A percentile compares a stretch with the other conserved stretches of the same genome.
phyloP scores from a whole-genome alignment of 1,140 invertebrate species.

The Littorina saxatilis region DNA sequence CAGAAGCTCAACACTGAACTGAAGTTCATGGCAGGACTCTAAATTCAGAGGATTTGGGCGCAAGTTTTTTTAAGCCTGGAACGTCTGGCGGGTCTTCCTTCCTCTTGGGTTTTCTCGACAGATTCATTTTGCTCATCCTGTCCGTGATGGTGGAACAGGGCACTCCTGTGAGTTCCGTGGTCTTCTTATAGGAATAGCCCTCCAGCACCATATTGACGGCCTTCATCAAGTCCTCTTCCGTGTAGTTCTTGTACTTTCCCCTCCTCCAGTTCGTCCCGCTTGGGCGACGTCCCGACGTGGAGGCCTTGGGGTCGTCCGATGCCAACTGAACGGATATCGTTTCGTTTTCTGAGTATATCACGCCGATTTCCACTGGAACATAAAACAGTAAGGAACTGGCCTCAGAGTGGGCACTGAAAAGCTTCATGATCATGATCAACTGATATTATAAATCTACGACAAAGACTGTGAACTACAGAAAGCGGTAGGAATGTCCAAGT shows the following conservation, averaged over 20 bases:
- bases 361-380: conserved; percentile 25
- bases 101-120: neutral
- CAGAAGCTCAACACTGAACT: no score
- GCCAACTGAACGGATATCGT: conserved; percentile 16
- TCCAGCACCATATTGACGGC: neutral
- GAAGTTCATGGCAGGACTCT: no score
- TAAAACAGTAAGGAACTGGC: neutral
- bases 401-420: neutral
- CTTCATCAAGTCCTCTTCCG: neutral
- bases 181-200: neutral
- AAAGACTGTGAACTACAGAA: no score
- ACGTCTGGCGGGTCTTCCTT: no score
- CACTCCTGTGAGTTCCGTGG: neutral
- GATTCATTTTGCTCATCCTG: neutral
- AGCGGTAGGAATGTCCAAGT: no score
- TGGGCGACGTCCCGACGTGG: neutral
- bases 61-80: no score
- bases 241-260: conserved; percentile 1
- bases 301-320: no score
- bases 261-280: neutral
- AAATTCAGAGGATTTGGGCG: no score
- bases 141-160: neutral
- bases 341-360: conserved; percentile 26
- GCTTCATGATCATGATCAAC: no score
- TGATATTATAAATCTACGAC: no score